Percentiles rank a stretch among this genome's conserved stretches.
phyloP scores from a whole-genome alignment of 2,113 vertebrate genomes.

The Gracilinanus agilis region DNA sequence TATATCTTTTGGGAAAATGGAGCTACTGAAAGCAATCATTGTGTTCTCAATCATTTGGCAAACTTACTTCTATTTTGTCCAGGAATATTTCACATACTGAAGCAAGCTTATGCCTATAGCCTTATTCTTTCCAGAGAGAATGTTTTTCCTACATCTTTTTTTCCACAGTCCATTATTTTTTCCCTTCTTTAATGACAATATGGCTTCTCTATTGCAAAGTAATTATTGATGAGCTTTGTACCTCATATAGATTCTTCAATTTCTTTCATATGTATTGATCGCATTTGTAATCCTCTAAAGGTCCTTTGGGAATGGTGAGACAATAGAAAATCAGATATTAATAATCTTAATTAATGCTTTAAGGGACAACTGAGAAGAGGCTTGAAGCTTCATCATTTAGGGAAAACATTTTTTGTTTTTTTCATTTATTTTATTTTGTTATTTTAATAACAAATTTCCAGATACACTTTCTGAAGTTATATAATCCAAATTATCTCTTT shows the following conservation, averaged over 20 bases:
- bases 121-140: slow-evolving; percentile 68
- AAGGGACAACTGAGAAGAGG: not conserved
- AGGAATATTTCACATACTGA: slow-evolving; percentile 11
- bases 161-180: not conserved
- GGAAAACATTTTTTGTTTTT: not conserved
- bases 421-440: too few species aligned
- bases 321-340: not conserved
- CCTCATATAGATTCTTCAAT: not conserved
- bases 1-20: slow-evolving; percentile 72
- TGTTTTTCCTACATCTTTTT: slow-evolving; percentile 15
- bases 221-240: not conserved
- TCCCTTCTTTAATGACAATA: not conserved
- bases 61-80: slow-evolving; percentile 67
- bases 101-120: not conserved
- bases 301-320: not conserved
- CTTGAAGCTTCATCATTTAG: not conserved
- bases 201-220: not conserved
- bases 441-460: too few species aligned
- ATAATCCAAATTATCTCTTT: too few species aligned
- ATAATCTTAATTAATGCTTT: not conserved
- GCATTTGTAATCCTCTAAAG: not conserved
- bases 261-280: not conserved
- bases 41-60: slow-evolving; percentile 65
- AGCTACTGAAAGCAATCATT: slow-evolving; percentile 66
- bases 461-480: too few species aligned